Evolutionary conservation across 2,888 invertebrate species (phyloP), one percentile per base, ranked within the genome.

Genomic region (Heliconius aoede): DNA sequence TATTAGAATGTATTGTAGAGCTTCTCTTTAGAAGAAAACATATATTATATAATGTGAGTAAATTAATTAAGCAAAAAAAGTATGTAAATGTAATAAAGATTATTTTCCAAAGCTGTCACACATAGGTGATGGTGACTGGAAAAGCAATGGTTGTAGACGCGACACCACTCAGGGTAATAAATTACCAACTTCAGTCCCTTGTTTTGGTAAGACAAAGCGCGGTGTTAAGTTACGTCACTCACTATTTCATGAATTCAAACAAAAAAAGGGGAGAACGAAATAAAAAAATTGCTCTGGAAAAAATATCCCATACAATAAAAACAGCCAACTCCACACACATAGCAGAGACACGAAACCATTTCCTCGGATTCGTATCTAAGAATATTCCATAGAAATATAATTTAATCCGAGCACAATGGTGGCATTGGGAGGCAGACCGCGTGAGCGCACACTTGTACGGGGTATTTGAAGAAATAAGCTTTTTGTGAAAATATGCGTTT

Each of bases 351-450:
- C 58, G 82, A 86, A 87, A 89, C 90, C 90, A 91, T 91, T 91
- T 91, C 88, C 90, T 88, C 82, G 83, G 82, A 85, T 84, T 84
- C 85, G 85, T 85, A 86, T 86, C 86, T 84, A 82, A 83, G 86
- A 87, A 88, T 87, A 90, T 88, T 88, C 89, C 83, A 88, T 85
- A 87, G 90, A 91, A 90, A 92, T 91, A 92, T 92, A 91, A 93
- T 92, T 90, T 91, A 91, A 92, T 91, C 90, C 87, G 83, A 81
- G 79, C 85, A 91, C 92, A 92, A 92, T 91, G 84, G 88, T 81
- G 83, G 85, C 85, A 89, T 88, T 87, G 85, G 84, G 80, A 82
- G 81, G 83, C 85, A 83, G 79, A 75, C 81, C 82, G 85, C 87
- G 86, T 85, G 81, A 86, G 83, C 81, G 82, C 71, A 72, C 76